These are phyloP conservation scores for Rhagologus leucostigma DNA, from an alignment of 2,113 vertebrate genomes.

Conservation along the genomic window DNA sequence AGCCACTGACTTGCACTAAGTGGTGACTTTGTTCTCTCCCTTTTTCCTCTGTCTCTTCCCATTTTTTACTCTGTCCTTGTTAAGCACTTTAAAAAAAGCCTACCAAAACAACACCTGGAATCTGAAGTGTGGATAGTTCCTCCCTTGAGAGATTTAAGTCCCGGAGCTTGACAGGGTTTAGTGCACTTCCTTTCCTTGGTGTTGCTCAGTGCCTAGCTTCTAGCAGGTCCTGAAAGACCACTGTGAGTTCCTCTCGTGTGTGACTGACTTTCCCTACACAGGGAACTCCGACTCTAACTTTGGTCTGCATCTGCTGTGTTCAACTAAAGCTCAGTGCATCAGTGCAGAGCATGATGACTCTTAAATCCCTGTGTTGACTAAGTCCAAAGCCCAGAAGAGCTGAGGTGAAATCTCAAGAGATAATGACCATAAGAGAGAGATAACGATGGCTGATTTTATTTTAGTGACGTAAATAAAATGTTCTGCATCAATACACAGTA, in stretches of 20 bases:
- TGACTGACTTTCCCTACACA: not conserved
- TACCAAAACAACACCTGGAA: not conserved
- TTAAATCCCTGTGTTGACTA: not conserved
- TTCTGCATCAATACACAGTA: not conserved
- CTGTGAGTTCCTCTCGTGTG: rapidly evolving
- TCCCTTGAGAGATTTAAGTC: not conserved
- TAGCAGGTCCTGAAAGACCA: not conserved
- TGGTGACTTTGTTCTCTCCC: not conserved
- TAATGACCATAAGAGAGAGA: not conserved
- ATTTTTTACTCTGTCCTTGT: not conserved
- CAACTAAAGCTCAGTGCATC: not conserved
- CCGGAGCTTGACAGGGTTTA: not conserved
- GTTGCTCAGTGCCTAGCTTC: not conserved
- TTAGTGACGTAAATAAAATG: not conserved
- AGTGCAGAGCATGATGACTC: not conserved
- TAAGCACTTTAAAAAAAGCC: not conserved
- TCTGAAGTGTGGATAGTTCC: not conserved
- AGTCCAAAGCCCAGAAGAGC: not conserved
- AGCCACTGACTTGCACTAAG: not conserved
- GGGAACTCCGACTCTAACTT: not conserved
- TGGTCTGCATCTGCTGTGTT: not conserved
- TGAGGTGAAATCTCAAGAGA: not conserved
- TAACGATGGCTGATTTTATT: not conserved
- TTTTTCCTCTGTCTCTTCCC: not conserved
- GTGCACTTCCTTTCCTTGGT: not conserved